These are phyloP conservation scores for Parthenolecanium corni DNA, from an alignment of 2,888 invertebrate genomes.

Conservation along the genomic window DNA sequence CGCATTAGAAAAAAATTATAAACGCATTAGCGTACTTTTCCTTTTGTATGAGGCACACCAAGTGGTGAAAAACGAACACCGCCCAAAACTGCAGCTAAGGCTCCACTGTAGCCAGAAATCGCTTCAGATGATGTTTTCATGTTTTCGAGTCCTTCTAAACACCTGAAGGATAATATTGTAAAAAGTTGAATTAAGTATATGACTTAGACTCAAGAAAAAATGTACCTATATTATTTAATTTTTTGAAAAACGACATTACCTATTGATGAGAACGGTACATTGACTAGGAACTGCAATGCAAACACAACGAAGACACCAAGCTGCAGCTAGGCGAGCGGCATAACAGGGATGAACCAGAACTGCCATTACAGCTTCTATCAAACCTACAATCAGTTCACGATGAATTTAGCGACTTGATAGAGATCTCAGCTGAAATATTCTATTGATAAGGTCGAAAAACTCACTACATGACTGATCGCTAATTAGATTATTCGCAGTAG, in stretches of 20 bases:
- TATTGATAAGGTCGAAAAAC: not conserved
- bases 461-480: constrained; percentile 71
- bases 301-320: constrained; percentile 86
- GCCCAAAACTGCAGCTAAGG: constrained; percentile 84
- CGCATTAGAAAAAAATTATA: not conserved
- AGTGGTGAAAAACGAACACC: constrained; percentile 79
- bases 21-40: constrained; percentile 53
- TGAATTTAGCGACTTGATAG: not conserved
- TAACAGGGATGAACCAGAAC: constrained; percentile 89
- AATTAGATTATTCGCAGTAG: constrained; percentile 81
- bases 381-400: constrained; percentile 41
- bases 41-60: constrained; percentile 92
- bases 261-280: constrained; percentile 83
- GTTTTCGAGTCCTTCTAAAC: constrained; percentile 76
- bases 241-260: constrained; percentile 32
- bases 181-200: not conserved
- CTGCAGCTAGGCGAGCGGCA: constrained; percentile 83
- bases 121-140: constrained; percentile 80
- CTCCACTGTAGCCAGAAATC: constrained; percentile 81
- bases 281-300: constrained; percentile 90
- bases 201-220: not conserved
- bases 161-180: constrained; percentile 39
- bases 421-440: not conserved
- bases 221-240: too few relatives aligned
- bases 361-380: constrained; percentile 64